These are phyloP conservation scores for Toxotes jaculatrix DNA, from an alignment of 2,113 vertebrate genomes.

Conservation along the genomic window DNA sequence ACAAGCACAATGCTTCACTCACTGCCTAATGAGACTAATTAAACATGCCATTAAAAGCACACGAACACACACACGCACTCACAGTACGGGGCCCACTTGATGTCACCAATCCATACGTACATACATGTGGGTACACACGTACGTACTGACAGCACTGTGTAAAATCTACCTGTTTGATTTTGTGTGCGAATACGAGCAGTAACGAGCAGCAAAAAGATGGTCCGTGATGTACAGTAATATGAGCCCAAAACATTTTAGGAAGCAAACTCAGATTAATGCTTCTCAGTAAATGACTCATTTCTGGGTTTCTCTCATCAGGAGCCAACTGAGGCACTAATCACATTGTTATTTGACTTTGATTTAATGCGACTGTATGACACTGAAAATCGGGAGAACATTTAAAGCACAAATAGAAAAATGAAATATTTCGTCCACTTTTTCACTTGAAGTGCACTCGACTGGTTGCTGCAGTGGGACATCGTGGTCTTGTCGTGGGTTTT, in stretches of 20 bases:
- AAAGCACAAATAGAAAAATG: background rate
- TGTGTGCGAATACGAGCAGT: background rate
- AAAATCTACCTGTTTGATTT: slow-evolving; percentile 21
- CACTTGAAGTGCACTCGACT: background rate
- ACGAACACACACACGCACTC: slow-evolving; percentile 3
- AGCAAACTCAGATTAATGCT: background rate
- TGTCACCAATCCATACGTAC: slow-evolving; percentile 26
- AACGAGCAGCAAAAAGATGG: background rate
- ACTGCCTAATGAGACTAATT: slow-evolving; percentile 64
- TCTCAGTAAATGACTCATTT: slow-evolving; percentile 28
- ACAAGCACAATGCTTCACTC: slow-evolving; percentile 50
- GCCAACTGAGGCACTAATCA: slow-evolving; percentile 29
- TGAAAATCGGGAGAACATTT: background rate
- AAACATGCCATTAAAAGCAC: slow-evolving; percentile 59
- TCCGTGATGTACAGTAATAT: background rate
- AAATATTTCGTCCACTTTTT: background rate
- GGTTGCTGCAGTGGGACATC: background rate
- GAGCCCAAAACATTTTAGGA: slow-evolving; percentile 4
- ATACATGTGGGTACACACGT: background rate
- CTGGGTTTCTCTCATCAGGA: slow-evolving; percentile 26
- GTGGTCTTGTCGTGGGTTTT: background rate
- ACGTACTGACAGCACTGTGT: background rate
- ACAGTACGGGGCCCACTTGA: background rate
- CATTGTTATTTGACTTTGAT: slow-evolving; percentile 42
- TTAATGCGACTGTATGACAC: background rate